Base-by-base conservation (phyloP, 1,140 invertebrate species). In the Andrena cerasifolii region DNA sequence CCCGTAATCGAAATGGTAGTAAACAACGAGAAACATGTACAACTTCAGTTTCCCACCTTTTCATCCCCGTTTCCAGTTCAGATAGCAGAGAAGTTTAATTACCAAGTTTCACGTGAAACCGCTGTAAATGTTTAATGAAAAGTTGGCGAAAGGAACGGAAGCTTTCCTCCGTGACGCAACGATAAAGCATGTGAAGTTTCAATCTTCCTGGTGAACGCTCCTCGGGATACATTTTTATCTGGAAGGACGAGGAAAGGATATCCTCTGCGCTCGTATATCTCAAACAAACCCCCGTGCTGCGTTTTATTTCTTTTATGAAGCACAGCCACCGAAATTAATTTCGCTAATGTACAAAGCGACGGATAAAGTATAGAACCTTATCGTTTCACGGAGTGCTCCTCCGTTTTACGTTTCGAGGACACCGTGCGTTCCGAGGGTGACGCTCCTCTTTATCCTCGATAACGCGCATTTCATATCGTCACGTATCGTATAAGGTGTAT, bases 261-360 rank as follows among this genome's bases (percentile, higher is more conserved):
- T 16, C 5, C 47, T 4, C 6, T 5, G 6, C 18, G n/a, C 47
- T 4, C 6, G 18, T 49, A 49, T 18, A 16, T 6, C 47, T n/a
- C 18, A n/a, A 51, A 21, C 49, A n/a, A 59, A 21, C 56, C 36
- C 16, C n/a, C n/a, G n/a, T 12, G 4, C 3, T 5, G 0, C 0
- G 18, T 26, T 51, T 31, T 66, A 28, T 66, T 66, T 26, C 43
- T 4, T 12, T 65, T 33, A n/a, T n/a, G 26, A 21, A 47, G 14
- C 53, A 45, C 26, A 26, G 12, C 16, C 10, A 18, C 21, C 10
- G 43, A 63, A 51, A 73, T 73, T 62, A 73, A 74, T 65, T 65
- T 65, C 18, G 33, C 59, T 65, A 65, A 73, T 40, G 71, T 14
- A 40, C 5, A 16, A 24, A 51, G 26, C 31, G 31, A 12, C 0